Evolutionary conservation across 2,113 vertebrate species (phyloP).

Genomic region (Myocastor coypus): DNA sequence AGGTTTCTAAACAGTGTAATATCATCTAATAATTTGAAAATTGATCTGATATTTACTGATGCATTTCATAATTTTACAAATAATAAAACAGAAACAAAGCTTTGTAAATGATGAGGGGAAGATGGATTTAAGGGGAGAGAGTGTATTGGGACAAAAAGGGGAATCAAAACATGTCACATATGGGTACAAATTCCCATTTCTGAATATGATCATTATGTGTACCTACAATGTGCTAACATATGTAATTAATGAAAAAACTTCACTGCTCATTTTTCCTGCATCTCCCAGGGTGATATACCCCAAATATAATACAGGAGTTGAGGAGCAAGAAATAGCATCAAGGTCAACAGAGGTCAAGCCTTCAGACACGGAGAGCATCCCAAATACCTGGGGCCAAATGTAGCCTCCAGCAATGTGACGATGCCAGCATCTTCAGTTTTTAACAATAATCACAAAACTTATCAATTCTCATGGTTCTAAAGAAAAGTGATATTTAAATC

Average conservation of each 20-base stretch:
- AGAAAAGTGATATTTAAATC: background rate
- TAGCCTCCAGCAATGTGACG: background rate
- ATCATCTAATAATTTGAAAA: background rate
- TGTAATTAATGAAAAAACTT: background rate
- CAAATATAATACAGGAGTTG: background rate
- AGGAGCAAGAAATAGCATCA: background rate
- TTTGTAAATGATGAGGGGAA: background rate
- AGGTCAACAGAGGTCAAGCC: background rate
- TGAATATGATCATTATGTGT: background rate
- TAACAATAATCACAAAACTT: background rate
- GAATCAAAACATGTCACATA: no score
- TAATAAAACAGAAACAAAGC: background rate
- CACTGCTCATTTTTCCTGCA: background rate
- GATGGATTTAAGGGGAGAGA: no score
- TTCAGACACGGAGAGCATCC: background rate
- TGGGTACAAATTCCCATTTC: no score
- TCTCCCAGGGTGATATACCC: background rate
- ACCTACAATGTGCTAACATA: background rate
- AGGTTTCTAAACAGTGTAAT: background rate
- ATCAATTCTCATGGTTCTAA: background rate
- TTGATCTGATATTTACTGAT: background rate
- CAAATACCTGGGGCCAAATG: background rate
- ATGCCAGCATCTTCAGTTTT: background rate
- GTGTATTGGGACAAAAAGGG: no score
- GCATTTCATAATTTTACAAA: no score